A percentile compares a stretch with the other conserved stretches of the same genome.
Evolutionary conservation across 2,888 invertebrate genomes (phyloP).

Genomic region (Erynnis tages): DNA sequence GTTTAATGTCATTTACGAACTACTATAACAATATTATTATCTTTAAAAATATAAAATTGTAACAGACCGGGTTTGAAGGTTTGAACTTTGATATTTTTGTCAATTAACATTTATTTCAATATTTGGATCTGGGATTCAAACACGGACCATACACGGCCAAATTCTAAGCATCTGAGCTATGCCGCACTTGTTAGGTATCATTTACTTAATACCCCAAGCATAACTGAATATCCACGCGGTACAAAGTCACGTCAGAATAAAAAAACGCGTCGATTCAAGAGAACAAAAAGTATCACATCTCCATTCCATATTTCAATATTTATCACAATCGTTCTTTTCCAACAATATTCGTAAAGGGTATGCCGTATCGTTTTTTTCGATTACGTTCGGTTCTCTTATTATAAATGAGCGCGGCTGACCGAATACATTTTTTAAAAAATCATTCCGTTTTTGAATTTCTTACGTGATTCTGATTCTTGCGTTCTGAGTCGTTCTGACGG

Average conservation of each 20-base stretch:
- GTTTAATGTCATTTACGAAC: too few species aligned
- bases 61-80: too few species aligned
- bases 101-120: too few species aligned
- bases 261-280: slow-evolving; percentile 29
- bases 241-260: neutral
- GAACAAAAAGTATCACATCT: slow-evolving; percentile 67
- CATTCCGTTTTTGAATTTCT: slow-evolving; percentile 60
- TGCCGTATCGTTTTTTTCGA: slow-evolving; percentile 43
- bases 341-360: slow-evolving; percentile 70
- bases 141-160: too few species aligned
- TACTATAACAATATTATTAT: too few species aligned
- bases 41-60: too few species aligned
- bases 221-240: neutral
- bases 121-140: too few species aligned
- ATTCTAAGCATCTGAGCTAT: too few species aligned
- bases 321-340: slow-evolving; percentile 78
- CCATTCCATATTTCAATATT: slow-evolving; percentile 79
- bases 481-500: slow-evolving; percentile 16
- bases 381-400: slow-evolving; percentile 58
- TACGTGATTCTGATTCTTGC: slow-evolving; percentile 31
- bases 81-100: too few species aligned
- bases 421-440: slow-evolving; percentile 61
- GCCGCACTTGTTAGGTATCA: too few species aligned
- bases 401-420: slow-evolving; percentile 63
- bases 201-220: neutral